These are phyloP conservation scores for Nautilus pompilius DNA, from an alignment of 1,140 invertebrate species.

Conservation along the genomic window DNA sequence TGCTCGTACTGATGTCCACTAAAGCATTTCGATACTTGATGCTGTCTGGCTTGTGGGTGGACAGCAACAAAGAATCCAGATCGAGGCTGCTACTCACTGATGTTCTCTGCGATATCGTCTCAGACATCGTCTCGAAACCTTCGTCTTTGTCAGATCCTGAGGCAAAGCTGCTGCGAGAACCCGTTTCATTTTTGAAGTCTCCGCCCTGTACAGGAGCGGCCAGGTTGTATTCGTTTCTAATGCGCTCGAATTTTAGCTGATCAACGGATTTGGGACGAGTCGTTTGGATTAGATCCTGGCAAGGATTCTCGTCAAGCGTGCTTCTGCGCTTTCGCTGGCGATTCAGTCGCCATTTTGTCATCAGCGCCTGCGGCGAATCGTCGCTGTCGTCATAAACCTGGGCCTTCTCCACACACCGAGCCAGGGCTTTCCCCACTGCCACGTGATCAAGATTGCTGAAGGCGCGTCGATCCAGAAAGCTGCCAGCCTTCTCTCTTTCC, in stretches of 20 bases:
- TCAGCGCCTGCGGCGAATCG: slow-evolving; percentile 25
- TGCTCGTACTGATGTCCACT: slow-evolving; percentile 11
- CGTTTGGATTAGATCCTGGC: no score
- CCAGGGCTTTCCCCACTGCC: slow-evolving; percentile 10
- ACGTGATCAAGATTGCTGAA: slow-evolving; percentile 1
- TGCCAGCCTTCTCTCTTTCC: not conserved
- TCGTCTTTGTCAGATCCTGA: slow-evolving; percentile 43
- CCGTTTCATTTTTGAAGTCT: slow-evolving; percentile 39
- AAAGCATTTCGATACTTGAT: slow-evolving; percentile 3
- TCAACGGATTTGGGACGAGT: no score
- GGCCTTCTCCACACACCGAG: not conserved
- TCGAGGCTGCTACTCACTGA: slow-evolving; percentile 51
- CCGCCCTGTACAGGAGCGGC: slow-evolving; percentile 20
- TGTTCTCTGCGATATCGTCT: slow-evolving; percentile 49
- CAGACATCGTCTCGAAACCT: slow-evolving; percentile 52
- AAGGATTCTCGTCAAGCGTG: slow-evolving; percentile 35
- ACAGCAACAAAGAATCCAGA: slow-evolving; percentile 33
- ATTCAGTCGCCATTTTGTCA: slow-evolving; percentile 41
- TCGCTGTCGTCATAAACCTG: slow-evolving; percentile 17
- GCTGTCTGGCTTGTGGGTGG: slow-evolving; percentile 20
- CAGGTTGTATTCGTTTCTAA: no score
- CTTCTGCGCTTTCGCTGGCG: slow-evolving; percentile 20
- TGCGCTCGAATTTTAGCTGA: no score
- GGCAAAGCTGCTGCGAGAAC: slow-evolving; percentile 37
- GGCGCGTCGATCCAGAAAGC: not conserved